Percentiles rank a stretch among this genome's conserved stretches.
Evolutionary conservation across 2,888 invertebrate species (phyloP).

Genomic region (Plemyria rubiginata): DNA sequence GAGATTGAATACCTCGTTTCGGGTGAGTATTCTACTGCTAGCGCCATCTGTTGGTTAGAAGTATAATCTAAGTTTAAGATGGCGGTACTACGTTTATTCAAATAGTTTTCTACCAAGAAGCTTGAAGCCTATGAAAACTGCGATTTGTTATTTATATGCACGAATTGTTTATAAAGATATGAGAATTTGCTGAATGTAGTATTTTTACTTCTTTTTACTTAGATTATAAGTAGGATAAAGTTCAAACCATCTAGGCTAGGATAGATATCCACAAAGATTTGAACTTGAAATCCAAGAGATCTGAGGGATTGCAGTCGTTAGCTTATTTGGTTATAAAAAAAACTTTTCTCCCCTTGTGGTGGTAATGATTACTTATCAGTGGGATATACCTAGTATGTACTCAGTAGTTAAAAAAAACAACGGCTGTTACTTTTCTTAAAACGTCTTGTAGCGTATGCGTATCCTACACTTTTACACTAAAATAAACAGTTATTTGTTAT

Average conservation of each 20-base stretch:
- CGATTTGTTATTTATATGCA: too few species aligned
- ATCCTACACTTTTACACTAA: too few species aligned
- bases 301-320: not conserved
- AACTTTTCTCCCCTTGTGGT: not conserved
- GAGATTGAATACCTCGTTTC: conserved; percentile 96
- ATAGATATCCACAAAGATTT: too few species aligned
- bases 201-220: too few species aligned
- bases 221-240: not conserved
- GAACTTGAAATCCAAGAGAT: too few species aligned
- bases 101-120: not conserved
- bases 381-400: too few species aligned
- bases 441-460: too few species aligned
- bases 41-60: conserved; percentile 46
- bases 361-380: too few species aligned
- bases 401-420: not conserved
- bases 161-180: too few species aligned
- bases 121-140: too few species aligned
- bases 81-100: not conserved
- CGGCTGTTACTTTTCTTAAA: not conserved
- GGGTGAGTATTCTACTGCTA: conserved; percentile 57
- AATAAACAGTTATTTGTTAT: too few species aligned
- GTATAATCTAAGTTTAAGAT: not conserved
- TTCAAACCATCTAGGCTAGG: not conserved
- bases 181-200: too few species aligned
- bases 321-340: not conserved